Evolutionary conservation across 2,888 invertebrate species (phyloP), one percentile per base, ranked within the genome.

Genomic region (Vandiemenella viatica): DNA sequence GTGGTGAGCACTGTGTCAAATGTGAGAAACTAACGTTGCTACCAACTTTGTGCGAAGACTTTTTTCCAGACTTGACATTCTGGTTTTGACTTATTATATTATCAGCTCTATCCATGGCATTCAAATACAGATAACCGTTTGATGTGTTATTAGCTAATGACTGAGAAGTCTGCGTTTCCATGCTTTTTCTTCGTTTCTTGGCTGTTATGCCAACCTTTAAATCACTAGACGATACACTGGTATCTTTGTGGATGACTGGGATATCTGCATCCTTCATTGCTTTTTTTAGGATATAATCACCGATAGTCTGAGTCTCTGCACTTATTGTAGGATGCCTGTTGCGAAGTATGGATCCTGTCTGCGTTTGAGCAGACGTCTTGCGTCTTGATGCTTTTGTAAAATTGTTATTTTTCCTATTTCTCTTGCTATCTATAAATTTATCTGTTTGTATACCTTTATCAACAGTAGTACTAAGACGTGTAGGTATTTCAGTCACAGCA

Each of bases 271-370:
- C 52, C 47, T 53, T 40, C 50, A 55, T 58, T 17, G 58, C 54
- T 53, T 58, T 59, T 49, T 55, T 59, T 13, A 56, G 50, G 32
- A 59, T 52, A 50, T 58, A 64, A 57, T 65, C 64, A 6, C 62
- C 62, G 32, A 60, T 62, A 1, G 69, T 69, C 60, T 69, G 69
- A 5, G 69, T 69, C 60, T 67, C 65, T 15, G 63, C 63, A 45
- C 56, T 56, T 43, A 57, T 58, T 40, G 53, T 56, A 41, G 57
- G 52, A 19, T 55, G 45, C 42, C 49, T 53, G n/a, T 44, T 47
- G 16, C 45, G 26, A 15, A 48, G 22, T n/a, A 45, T 17, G 17
- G 20, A 41, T n/a, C 51, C 49, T 4, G 51, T 53, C 60, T 67
- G 67, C 4, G 67, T 67, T 51, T 67, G 61, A 52, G 58, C 60